Base-by-base conservation (phyloP, 2,113 vertebrate genomes). In the Pithys albifrons region DNA sequence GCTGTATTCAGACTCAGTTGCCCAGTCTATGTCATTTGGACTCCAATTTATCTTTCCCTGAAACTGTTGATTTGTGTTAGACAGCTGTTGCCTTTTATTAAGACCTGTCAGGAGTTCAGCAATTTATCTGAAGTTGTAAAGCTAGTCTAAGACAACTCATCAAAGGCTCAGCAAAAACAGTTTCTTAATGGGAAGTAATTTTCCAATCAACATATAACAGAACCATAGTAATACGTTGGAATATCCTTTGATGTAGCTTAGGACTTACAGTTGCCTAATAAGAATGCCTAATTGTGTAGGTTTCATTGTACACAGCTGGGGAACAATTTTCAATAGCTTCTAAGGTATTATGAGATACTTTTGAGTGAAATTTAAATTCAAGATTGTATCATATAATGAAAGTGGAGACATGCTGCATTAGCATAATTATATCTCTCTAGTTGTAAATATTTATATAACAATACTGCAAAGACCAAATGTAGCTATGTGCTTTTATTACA, bases 151-250 rank as follows among this genome's bases (percentile, higher is more conserved):
- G 46, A 79, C 52, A 83, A 72, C 62, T 92, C 87, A 76, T 91
- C 84, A 96, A 93, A 91, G 74, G 66, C 66, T 91, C 66, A 51
- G 80, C 58, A 69, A 51, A 94, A 95, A 5, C 84, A 85, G 41
- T 69, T 96, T 85, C 77, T 95, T 96, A 94, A 89, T 91, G 89
- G 75, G 79, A 97, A 94, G 85, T 88, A 94, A 88, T 96, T 96
- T 95, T 88, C 78, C 90, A 85, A 74, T 95, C 90, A 88, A 25
- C 35, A 17, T 66, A 15, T 75, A 91, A 79, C 52, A 91, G 81
- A 85, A 67, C 64, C 3, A 5, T 77, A 94, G 75, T 52, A 71
- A 54, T 57, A 19, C 41, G 27, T 5, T 58, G 69, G 61, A 61
- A 3, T 80, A 45, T 37, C 39, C 85, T 95, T 94, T 95, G 82